Percentiles rank a stretch among this genome's conserved stretches.
Conservation (phyloP, 2,888 invertebrate species). For the Plebejus argus region DNA sequence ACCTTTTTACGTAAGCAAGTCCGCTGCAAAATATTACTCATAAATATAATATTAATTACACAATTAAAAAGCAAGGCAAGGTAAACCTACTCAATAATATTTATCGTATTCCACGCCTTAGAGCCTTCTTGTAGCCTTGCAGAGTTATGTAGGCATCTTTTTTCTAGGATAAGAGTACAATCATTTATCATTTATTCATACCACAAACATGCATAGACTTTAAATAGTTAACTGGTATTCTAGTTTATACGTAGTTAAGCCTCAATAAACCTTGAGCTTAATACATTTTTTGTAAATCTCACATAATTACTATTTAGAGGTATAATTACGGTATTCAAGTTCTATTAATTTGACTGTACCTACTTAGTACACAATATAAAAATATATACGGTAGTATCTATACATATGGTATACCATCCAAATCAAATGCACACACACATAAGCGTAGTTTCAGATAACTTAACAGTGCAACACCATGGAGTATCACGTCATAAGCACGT, state of each 20-base stretch:
- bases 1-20: too few species aligned
- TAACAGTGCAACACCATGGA: not conserved
- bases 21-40: too few species aligned
- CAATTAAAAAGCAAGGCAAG: too few species aligned
- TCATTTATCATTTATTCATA: not conserved
- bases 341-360: constrained; percentile 32
- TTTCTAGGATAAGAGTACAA: not conserved
- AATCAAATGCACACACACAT: not conserved
- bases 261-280: not conserved
- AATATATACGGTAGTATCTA: not conserved
- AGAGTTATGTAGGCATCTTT: too few species aligned
- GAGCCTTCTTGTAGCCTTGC: too few species aligned
- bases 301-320: not conserved
- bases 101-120: not conserved
- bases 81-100: not conserved
- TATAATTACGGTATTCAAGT: not conserved
- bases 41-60: too few species aligned
- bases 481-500: too few species aligned
- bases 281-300: not conserved
- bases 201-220: not conserved
- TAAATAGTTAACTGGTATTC: not conserved
- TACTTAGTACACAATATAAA: not conserved
- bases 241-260: not conserved
- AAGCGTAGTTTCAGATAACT: not conserved
- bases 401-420: not conserved